Percentiles rank a stretch among this genome's conserved stretches.
Conservation (phyloP, 2,113 vertebrate species). For the Ammodytes marinus region DNA sequence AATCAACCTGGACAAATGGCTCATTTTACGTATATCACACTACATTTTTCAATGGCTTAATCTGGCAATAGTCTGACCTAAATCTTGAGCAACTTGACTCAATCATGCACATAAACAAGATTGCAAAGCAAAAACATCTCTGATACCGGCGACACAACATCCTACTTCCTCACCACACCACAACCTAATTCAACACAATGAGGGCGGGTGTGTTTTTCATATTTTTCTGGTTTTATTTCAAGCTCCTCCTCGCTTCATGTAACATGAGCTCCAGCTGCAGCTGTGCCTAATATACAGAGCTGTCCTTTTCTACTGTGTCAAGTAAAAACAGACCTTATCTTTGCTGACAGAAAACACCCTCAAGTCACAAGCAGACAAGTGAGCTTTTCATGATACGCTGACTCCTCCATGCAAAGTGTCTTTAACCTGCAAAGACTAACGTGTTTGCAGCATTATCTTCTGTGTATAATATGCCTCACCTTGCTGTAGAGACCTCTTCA, state of each 20-base stretch:
- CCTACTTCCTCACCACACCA: constrained; percentile 33
- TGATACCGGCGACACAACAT: background rate
- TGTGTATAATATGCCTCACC: constrained; percentile 58
- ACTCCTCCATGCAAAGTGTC: background rate
- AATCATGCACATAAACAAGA: background rate
- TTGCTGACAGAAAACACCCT: constrained; percentile 28
- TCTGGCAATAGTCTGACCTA: background rate
- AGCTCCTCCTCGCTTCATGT: constrained; percentile 39
- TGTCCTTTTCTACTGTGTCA: constrained; percentile 39
- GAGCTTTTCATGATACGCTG: background rate
- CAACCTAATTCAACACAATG: no score
- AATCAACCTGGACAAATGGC: background rate
- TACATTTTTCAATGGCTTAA: background rate
- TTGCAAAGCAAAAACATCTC: background rate
- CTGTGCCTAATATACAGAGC: constrained; percentile 27
- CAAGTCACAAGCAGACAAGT: background rate
- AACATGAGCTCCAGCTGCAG: constrained; percentile 49
- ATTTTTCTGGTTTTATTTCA: background rate
- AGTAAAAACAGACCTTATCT: constrained; percentile 48
- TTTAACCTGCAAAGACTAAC: background rate
- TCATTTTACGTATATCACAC: background rate
- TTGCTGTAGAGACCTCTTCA: constrained; percentile 78
- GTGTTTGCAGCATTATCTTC: no score
- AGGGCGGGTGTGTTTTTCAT: background rate
- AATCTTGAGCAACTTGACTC: background rate